phyloP scores from a whole-genome alignment of 35 echinoderm and acorn worm species.

The Lytechinus pictus region DNA sequence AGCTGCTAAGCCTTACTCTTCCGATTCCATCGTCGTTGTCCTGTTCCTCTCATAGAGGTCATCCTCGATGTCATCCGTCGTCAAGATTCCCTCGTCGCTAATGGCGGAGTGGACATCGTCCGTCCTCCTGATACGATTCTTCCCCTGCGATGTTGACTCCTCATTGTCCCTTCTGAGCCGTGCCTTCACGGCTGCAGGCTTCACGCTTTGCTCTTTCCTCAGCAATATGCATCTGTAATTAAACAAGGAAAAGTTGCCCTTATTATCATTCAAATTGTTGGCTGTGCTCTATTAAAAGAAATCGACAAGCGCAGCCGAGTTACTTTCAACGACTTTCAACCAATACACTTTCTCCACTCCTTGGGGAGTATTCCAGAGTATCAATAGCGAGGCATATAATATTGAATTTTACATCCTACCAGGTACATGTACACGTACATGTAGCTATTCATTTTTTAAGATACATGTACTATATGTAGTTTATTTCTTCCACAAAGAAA shows the following conservation, averaged over 20 bases:
- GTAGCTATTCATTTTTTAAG: too few relatives aligned
- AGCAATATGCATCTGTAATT: background rate
- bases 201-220: background rate
- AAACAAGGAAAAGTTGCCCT: background rate
- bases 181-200: background rate
- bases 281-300: too few relatives aligned
- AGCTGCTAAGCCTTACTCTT: constrained; percentile 67
- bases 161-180: background rate
- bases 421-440: too few relatives aligned
- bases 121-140: background rate
- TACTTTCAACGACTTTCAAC: too few relatives aligned
- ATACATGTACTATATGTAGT: too few relatives aligned
- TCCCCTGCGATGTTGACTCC: background rate
- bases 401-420: too few relatives aligned
- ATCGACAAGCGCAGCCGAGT: too few relatives aligned
- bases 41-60: constrained; percentile 74
- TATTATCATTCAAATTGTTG: background rate
- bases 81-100: constrained; percentile 95
- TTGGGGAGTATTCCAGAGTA: too few relatives aligned
- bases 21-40: constrained; percentile 86
- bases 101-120: constrained; percentile 85
- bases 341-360: too few relatives aligned
- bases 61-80: constrained; percentile 79
- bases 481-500: too few relatives aligned
- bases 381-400: too few relatives aligned